Percentiles rank a stretch among this genome's conserved stretches.
phyloP scores from a whole-genome alignment of 2,113 vertebrate species.

The Megaleporinus macrocephalus region DNA sequence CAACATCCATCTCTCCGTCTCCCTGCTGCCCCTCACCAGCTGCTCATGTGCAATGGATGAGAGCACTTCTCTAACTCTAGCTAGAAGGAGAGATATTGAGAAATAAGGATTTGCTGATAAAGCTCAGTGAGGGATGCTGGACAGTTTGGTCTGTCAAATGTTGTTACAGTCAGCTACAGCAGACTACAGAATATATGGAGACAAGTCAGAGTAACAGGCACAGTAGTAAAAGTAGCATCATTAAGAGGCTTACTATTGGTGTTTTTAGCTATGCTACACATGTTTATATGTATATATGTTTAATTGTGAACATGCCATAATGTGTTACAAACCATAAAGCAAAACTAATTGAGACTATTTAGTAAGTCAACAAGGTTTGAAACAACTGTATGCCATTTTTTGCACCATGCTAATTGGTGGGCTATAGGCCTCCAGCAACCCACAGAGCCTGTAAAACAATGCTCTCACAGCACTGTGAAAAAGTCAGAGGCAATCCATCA shows the following conservation, averaged over 20 bases:
- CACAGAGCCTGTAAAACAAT: neutral
- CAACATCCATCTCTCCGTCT: slow-evolving; percentile 25
- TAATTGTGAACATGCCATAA: too few species aligned
- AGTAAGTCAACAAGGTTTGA: too few species aligned
- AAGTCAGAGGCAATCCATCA: too few species aligned
- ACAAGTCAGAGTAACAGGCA: too few species aligned
- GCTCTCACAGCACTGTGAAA: neutral
- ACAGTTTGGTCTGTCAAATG: neutral
- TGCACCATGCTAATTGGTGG: too few species aligned
- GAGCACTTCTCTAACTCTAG: neutral
- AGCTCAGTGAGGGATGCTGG: neutral
- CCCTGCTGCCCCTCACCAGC: slow-evolving; percentile 3
- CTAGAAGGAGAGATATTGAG: neutral
- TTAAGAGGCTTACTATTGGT: too few species aligned
- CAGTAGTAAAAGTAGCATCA: too few species aligned
- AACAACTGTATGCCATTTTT: too few species aligned
- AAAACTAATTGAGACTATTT: neutral
- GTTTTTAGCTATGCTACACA: too few species aligned
- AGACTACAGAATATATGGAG: too few species aligned
- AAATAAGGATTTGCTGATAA: neutral
- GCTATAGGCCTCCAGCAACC: neutral
- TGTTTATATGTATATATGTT: too few species aligned
- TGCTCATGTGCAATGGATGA: slow-evolving; percentile 3
- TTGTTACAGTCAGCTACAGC: neutral
- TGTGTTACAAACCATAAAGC: neutral